phyloP scores from a whole-genome alignment of 2,888 invertebrate genomes.

The Pollenia labialis region DNA sequence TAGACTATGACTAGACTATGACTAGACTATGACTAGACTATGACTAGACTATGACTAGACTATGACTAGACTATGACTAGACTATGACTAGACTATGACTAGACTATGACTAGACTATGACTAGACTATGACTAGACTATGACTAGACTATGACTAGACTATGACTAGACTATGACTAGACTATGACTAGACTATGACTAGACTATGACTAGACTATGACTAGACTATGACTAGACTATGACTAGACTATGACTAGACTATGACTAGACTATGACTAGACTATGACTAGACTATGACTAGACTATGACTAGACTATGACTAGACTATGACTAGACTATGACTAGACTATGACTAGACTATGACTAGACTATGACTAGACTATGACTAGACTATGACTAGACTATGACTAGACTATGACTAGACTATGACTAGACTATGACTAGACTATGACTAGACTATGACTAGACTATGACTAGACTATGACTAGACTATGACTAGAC shows the following conservation, averaged over 20 bases:
- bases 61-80: conserved; percentile 17
- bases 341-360: too few relatives aligned
- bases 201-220: not conserved
- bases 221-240: not conserved
- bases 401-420: conserved; percentile 5
- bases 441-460: conserved; percentile 17
- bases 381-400: conserved; percentile 7
- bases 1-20: conserved; percentile 18
- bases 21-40: conserved; percentile 20
- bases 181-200: conserved; percentile 5
- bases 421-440: conserved; percentile 12
- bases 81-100: conserved; percentile 7
- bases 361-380: conserved; percentile 1
- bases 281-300: too few relatives aligned
- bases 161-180: not conserved
- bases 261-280: too few relatives aligned
- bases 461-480: conserved; percentile 18
- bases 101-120: not conserved
- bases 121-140: not conserved
- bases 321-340: too few relatives aligned
- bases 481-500: conserved; percentile 22
- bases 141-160: not conserved
- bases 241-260: too few relatives aligned
- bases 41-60: conserved; percentile 13
- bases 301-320: too few relatives aligned